Base-by-base conservation (phyloP, 1,140 invertebrate genomes). In the Pinna nobilis region DNA sequence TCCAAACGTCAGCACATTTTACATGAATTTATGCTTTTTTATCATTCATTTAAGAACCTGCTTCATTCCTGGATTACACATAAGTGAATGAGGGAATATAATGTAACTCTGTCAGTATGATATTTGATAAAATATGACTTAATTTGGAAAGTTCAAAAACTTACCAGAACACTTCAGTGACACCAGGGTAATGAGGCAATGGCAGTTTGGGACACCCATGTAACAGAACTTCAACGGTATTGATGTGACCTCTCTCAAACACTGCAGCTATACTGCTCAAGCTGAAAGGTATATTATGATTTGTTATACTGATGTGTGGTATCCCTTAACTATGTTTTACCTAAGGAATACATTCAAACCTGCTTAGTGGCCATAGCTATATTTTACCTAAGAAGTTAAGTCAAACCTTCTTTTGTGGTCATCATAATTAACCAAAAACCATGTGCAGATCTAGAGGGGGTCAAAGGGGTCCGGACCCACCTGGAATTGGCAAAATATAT, bases 121-220 rank as follows among this genome's bases (percentile, higher is more conserved):
- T n/a, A n/a, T n/a, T n/a, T n/a, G n/a, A n/a, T n/a, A n/a, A n/a
- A n/a, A n/a, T n/a, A n/a, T n/a, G n/a, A n/a, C n/a, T n/a, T n/a
- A n/a, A n/a, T n/a, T n/a, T n/a, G n/a, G n/a, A n/a, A n/a, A n/a
- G n/a, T n/a, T n/a, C 30, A n/a, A 28, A 13, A 53, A 70, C 65
- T 49, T 32, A 81, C 80, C 77, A 77, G 47, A 81, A 79, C 44
- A 79, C 70, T 9, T 76, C 66, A 30, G 75, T 53, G 1, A 79
- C 37, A 1, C 74, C 75, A 35, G 73, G 61, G 57, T 73, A 77
- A 28, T 81, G 74, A 32, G 63, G 73, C 0, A 81, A 50, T 9
- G 70, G 69, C 32, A 81, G 59, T 25, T 71, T 57, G 9, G 74
- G 57, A 75, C 80, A 81, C 30, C 77, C 77, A 37, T 75, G 50